Conservation (phyloP, 92 coral and sea anemone genomes). For the Epizoanthus fatuus region DNA sequence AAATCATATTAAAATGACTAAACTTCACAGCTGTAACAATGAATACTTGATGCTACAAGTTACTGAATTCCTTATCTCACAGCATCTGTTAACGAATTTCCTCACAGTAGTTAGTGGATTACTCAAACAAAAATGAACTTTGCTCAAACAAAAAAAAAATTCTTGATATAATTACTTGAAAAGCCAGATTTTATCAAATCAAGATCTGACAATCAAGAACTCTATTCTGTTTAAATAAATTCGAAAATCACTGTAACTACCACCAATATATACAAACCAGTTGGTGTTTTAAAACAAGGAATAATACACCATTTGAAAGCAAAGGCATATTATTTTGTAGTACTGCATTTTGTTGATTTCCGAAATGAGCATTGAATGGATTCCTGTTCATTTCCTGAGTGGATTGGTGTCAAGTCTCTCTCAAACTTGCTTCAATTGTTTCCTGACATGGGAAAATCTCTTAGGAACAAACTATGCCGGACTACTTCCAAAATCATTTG, state of each 20-base stretch:
- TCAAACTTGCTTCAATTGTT: background rate
- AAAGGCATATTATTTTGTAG: background rate
- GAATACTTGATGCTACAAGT: background rate
- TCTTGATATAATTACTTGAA: background rate
- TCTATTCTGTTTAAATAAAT: background rate
- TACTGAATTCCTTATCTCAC: background rate
- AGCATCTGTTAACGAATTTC: conserved; percentile 2
- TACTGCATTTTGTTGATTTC: background rate
- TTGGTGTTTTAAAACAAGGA: background rate
- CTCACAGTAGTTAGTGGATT: background rate
- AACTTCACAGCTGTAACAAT: background rate
- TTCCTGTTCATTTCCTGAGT: background rate
- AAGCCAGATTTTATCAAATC: conserved; percentile 3
- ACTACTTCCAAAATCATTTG: background rate
- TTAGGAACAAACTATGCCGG: background rate
- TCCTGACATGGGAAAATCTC: background rate
- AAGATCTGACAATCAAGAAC: background rate
- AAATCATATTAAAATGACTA: background rate
- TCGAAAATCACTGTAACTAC: background rate
- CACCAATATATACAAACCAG: background rate
- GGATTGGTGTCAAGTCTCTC: background rate
- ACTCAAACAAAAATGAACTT: conserved; percentile 18
- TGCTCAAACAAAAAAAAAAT: background rate
- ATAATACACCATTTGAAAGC: background rate
- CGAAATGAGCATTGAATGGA: conserved; percentile 5